Conservation (phyloP, 2,797 vertebrate genomes). For the Urocyon cinereoargenteus region DNA sequence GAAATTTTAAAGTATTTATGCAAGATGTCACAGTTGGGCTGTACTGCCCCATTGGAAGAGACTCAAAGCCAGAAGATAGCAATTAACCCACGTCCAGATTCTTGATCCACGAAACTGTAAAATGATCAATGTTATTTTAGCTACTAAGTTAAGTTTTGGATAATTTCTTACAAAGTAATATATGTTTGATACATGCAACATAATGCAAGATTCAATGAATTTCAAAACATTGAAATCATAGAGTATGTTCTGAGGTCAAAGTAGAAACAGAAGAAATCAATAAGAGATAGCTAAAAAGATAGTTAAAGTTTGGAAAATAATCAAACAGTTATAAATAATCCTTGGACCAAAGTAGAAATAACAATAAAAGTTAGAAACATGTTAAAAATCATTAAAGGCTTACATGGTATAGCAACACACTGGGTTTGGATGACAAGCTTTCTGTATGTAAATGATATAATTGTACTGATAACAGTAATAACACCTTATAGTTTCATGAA, state of each 20-base stretch:
- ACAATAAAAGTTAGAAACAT: not conserved
- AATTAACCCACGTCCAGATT: not conserved
- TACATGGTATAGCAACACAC: not conserved
- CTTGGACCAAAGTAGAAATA: not conserved
- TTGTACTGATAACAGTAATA: not conserved
- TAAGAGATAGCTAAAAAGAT: not conserved
- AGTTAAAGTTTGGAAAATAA: not conserved
- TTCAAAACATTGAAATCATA: not conserved
- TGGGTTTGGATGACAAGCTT: not conserved
- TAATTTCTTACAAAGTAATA: not conserved
- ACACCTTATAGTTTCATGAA: not conserved
- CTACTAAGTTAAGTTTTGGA: not conserved
- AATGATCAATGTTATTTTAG: not conserved
- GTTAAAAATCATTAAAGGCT: not conserved
- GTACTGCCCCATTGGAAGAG: not conserved
- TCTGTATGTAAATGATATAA: not conserved
- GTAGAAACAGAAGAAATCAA: not conserved
- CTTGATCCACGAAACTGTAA: not conserved
- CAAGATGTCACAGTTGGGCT: not conserved
- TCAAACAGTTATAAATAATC: not conserved
- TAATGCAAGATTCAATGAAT: not conserved
- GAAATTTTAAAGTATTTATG: not conserved
- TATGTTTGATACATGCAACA: not conserved
- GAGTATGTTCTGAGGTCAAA: not conserved
- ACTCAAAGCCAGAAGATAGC: not conserved